A percentile compares a stretch with the other conserved stretches of the same genome.
Conservation (phyloP, 2,888 invertebrate genomes). For the Iphiclides podalirius region DNA sequence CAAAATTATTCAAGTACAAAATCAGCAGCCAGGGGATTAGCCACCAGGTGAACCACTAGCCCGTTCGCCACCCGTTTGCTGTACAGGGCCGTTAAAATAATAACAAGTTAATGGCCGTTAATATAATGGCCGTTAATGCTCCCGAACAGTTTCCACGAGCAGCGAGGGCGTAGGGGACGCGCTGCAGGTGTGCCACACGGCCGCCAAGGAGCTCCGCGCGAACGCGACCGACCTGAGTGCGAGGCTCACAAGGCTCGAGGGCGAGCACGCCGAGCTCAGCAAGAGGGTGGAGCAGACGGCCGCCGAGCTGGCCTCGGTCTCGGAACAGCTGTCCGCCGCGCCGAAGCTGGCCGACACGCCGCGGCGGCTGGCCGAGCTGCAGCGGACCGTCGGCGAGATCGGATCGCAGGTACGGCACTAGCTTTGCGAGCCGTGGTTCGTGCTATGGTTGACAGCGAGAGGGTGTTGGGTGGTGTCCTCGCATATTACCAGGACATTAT, state of each 20-base stretch:
- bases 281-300: constrained; percentile 62
- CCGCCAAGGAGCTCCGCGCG: constrained; percentile 83
- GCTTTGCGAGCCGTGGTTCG: too few relatives aligned
- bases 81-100: too few relatives aligned
- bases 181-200: constrained; percentile 85
- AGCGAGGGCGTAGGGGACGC: constrained; percentile 85
- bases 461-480: too few relatives aligned
- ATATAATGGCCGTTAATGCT: too few relatives aligned
- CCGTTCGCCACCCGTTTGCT: too few relatives aligned
- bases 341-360: constrained; percentile 82
- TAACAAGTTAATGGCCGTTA: too few relatives aligned
- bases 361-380: constrained; percentile 73
- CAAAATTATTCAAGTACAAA: too few relatives aligned
- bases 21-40: too few relatives aligned
- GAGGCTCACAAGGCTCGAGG: constrained; percentile 79
- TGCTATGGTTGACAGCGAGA: too few relatives aligned
- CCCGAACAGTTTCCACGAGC: constrained; percentile 83
- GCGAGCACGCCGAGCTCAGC: constrained; percentile 68
- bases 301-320: constrained; percentile 73
- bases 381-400: constrained; percentile 78
- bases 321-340: constrained; percentile 78
- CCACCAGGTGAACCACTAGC: too few relatives aligned
- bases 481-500: too few relatives aligned
- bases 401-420: constrained; percentile 81
- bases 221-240: constrained; percentile 83